Conservation (phyloP, 2,888 invertebrate species). For the Artemia sp. region DNA sequence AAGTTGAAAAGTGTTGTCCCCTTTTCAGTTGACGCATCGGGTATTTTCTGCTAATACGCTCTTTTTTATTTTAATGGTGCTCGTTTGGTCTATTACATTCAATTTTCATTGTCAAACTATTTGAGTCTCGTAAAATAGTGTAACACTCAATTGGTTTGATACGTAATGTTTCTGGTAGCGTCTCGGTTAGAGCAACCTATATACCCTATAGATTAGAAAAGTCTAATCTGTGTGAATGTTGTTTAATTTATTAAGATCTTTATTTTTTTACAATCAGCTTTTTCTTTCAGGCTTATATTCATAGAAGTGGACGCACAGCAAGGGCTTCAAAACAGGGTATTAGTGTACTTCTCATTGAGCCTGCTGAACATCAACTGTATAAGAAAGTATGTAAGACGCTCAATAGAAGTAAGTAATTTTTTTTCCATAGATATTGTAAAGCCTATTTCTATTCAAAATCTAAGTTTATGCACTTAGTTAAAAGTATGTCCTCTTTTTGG, state of each 20-base stretch:
- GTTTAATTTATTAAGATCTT: not conserved
- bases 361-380: slow-evolving; percentile 61
- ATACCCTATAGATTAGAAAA: too few species aligned
- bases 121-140: too few species aligned
- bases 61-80: not conserved
- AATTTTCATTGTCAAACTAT: too few species aligned
- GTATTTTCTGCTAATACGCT: not conserved
- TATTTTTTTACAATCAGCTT: slow-evolving; percentile 24
- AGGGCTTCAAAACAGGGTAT: slow-evolving; percentile 72
- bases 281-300: slow-evolving; percentile 60
- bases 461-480: slow-evolving; percentile 1
- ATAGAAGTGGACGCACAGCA: slow-evolving; percentile 90
- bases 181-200: too few species aligned
- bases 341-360: slow-evolving; percentile 77
- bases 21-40: not conserved
- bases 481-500: slow-evolving; percentile 17
- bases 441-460: not conserved
- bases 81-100: too few species aligned
- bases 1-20: not conserved
- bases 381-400: slow-evolving; percentile 63
- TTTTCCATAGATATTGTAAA: slow-evolving; percentile 8
- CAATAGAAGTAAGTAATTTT: slow-evolving; percentile 49
- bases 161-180: too few species aligned
- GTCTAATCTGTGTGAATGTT: not conserved
- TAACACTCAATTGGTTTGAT: too few species aligned